Evolutionary conservation across 2,888 invertebrate species (phyloP), one percentile per base, ranked within the genome.

Genomic region (Heliconius ismenius): DNA sequence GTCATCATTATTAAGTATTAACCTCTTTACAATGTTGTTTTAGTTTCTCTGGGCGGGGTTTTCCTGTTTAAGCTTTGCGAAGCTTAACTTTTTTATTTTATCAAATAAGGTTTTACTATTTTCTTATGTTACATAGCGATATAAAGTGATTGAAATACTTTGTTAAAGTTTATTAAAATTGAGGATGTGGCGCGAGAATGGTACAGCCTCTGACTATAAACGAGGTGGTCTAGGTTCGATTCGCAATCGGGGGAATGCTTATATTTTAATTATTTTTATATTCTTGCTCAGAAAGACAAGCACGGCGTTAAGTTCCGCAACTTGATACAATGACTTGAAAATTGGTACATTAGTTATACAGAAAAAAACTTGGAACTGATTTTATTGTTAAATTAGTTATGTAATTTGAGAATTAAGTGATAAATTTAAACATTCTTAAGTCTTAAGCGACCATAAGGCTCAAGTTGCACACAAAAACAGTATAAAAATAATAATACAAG

Each of bases 401-500:
- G 60, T 24, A 60, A 26, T 10, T 24, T 60, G n/a, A 60, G 9
- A 24, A 60, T 13, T 24, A 26, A 62, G 26, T 62, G 26, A 62
- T 26, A n/a, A 62, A 62, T 26, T 62, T 62, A 13, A 62, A 24
- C 13, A 62, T 62, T 24, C 4, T 4, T 24, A 26, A 62, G 26
- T 62, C 3, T 65, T 15, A 15, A 39, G 3, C n/a, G 21, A n/a
- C 36, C n/a, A 11, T 3, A 39, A 65, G 9, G 24, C 67, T 43
- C 24, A 24, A 67, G 24, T 67, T n/a, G 24, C 36, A 67, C n/a
- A 67, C 39, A 67, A 67, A 67, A 43, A 24, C 21, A 43, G 62
- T 1, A 73, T 73, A 73, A 73, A 76, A 68, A 73, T 73, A 67
- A 72, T 60, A 68, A 65, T 49, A 28, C 76, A 73, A 73, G 74